These are phyloP conservation scores for Drosophila barbarae DNA, from an alignment of 2,888 invertebrate genomes.

Conservation along the genomic window DNA sequence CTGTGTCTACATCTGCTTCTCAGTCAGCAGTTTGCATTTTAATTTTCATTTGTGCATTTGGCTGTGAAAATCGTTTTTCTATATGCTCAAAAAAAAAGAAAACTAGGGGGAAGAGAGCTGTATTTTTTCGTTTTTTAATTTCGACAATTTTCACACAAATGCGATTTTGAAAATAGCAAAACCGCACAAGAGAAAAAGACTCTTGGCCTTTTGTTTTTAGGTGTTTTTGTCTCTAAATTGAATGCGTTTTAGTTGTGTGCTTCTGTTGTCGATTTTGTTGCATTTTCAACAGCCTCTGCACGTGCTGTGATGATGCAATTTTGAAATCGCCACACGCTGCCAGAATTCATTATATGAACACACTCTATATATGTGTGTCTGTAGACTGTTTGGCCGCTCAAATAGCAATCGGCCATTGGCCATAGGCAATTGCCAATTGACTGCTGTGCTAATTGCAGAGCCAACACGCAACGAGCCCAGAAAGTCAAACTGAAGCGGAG, in stretches of 20 bases:
- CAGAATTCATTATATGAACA: slow-evolving; percentile 29
- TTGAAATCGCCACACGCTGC: slow-evolving; percentile 26
- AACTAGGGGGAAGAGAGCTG: slow-evolving; percentile 12
- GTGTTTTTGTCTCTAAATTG: slow-evolving; percentile 27
- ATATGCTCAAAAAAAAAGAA: slow-evolving; percentile 33
- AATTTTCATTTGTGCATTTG: slow-evolving; percentile 65
- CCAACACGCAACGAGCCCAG: slow-evolving; percentile 50
- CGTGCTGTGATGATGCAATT: slow-evolving; percentile 47
- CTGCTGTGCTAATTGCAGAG: slow-evolving; percentile 56
- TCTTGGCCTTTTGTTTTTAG: slow-evolving; percentile 40
- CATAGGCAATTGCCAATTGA: slow-evolving; percentile 41
- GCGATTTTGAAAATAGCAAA: slow-evolving; percentile 32
- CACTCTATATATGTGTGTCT: slow-evolving; percentile 1
- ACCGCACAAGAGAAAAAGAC: slow-evolving; percentile 2
- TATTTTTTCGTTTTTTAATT: slow-evolving; percentile 10
- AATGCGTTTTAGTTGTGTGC: slow-evolving; percentile 37
- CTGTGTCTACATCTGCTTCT: slow-evolving; percentile 28
- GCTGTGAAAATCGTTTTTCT: slow-evolving; percentile 59
- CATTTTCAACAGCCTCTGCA: slow-evolving; percentile 30
- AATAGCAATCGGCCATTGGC: slow-evolving; percentile 36
- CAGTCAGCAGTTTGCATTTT: slow-evolving; percentile 47
- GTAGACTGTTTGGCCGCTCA: slow-evolving; percentile 30
- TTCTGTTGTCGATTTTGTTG: background rate
- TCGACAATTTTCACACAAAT: slow-evolving; percentile 30
- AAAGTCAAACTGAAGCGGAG: slow-evolving; percentile 18